A percentile compares a stretch with the other conserved stretches of the same genome.
These are phyloP conservation scores for Marmota flaviventris DNA, from an alignment of 2,113 vertebrate species.

Conservation along the genomic window DNA sequence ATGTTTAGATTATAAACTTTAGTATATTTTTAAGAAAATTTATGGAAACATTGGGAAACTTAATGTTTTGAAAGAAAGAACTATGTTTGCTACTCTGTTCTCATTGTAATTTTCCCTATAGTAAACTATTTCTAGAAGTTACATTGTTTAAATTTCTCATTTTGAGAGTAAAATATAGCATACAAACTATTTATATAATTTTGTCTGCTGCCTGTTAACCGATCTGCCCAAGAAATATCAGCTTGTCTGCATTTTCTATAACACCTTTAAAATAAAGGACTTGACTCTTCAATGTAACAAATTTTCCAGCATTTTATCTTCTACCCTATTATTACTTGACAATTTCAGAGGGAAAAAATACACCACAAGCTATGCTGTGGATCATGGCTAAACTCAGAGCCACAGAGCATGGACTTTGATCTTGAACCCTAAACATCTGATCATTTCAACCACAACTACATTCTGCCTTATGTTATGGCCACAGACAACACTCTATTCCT, in stretches of 20 bases:
- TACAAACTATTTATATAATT: neutral
- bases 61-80: neutral
- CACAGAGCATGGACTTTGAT: neutral
- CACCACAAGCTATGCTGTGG: neutral
- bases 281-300: neutral
- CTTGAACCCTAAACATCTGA: neutral
- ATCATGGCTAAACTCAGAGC: neutral
- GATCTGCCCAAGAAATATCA: neutral
- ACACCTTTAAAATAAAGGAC: neutral
- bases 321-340: neutral
- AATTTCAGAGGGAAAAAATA: neutral
- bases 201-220: neutral
- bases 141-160: neutral
- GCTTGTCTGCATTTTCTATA: neutral
- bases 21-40: neutral
- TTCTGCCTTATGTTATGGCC: neutral
- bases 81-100: neutral
- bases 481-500: neutral
- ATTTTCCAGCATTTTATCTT: conserved; percentile 34
- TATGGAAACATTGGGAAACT: neutral
- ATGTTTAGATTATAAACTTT: neutral
- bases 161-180: conserved; percentile 2
- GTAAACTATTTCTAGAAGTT: neutral
- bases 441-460: neutral
- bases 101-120: neutral